Conservation (phyloP, 2,797 vertebrate species). For the Peromyscus aztecus region DNA sequence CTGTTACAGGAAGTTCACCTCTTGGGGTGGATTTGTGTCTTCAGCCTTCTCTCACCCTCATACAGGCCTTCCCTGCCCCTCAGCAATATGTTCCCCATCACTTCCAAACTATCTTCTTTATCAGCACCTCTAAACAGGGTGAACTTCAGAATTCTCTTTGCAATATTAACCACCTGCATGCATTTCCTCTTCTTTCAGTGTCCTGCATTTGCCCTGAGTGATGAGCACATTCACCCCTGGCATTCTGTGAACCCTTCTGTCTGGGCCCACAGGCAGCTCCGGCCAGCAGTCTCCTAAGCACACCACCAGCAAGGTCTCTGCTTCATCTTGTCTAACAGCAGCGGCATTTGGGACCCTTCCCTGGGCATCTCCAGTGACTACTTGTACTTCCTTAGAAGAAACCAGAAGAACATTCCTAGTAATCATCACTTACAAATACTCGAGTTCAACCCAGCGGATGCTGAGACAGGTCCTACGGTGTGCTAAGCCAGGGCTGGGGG, state of each 20-base stretch:
- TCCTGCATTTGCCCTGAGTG: background rate
- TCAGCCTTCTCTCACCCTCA: background rate
- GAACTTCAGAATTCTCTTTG: conserved; percentile 54
- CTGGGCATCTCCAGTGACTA: conserved; percentile 12
- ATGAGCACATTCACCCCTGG: background rate
- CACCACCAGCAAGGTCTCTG: background rate
- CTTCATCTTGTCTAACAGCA: background rate
- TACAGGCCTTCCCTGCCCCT: background rate
- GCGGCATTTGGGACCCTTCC: background rate
- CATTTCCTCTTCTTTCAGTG: conserved; percentile 30
- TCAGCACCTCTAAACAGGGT: background rate
- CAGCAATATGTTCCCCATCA: background rate
- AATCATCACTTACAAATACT: background rate
- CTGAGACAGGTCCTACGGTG: background rate
- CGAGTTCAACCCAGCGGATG: background rate
- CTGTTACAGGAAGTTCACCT: conserved; percentile 9
- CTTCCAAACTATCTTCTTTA: conserved; percentile 4
- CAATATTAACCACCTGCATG: conserved; percentile 32
- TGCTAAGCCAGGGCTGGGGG: background rate
- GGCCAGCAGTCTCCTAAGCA: background rate
- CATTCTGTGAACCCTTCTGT: background rate
- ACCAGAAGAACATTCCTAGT: background rate
- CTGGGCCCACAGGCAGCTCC: background rate
- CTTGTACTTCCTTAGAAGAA: conserved; percentile 12
- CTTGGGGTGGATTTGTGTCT: conserved; percentile 13